Evolutionary conservation across 2,888 invertebrate genomes (phyloP), one percentile per base, ranked within the genome.

Genomic region (Amiota communis): DNA sequence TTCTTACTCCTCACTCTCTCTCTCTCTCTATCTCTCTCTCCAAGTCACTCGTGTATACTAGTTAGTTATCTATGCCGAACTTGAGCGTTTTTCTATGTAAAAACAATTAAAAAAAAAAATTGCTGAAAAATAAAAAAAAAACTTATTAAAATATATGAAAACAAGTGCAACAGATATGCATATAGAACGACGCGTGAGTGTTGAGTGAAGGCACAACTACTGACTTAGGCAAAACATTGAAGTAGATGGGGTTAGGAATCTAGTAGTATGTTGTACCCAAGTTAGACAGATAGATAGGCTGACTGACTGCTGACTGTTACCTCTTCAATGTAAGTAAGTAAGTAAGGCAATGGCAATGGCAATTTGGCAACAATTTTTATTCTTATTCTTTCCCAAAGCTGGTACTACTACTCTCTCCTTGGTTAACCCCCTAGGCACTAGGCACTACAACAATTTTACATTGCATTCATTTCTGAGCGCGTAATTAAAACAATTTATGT

Each of bases 401-500:
- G n/a, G 53, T 53, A 8, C 59, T 15, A 9, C 4, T n/a, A 4
- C 20, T 53, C 59, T 8, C 59, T 59, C 9, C 4, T 10, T n/a
- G 53, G 17, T 23, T 23, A 1, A 23, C 11, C 10, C 59, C 20
- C 59, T 4, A 8, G 9, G 9, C 13, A 8, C 9, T 36, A 36
- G 36, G 36, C 36, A 36, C 36, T 36, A 36, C 36, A 36, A 36
- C 36, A 36, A 53, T 57, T 63, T 53, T 20, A 36, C 17, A n/a
- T 15, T 64, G 64, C 73, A 74, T 76, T 36, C 36, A 36, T 36
- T 36, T 75, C 78, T 80, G 78, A 83, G 83, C 82, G 83, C 85
- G 86, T 86, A 86, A 83, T 83, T 83, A 83, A 86, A 83, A 83
- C 83, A 83, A 83, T 83, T 83, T 83, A 77, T 78, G 77, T 71